Conservation (phyloP, 2,113 vertebrate species). For the Ia io region DNA sequence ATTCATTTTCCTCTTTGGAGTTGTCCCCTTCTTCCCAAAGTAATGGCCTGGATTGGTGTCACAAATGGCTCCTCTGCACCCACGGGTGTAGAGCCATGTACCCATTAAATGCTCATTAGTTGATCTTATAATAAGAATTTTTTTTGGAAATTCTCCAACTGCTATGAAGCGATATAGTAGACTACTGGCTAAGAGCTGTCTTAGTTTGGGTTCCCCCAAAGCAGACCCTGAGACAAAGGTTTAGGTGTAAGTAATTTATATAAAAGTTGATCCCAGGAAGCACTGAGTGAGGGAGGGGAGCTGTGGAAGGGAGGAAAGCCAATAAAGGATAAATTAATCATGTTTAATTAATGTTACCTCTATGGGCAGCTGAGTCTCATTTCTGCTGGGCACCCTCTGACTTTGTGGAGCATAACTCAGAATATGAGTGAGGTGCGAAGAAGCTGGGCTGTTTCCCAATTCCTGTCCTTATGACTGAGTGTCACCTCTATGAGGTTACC, state of each 20-base stretch:
- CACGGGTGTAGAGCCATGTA: neutral
- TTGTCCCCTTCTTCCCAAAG: constrained; percentile 25
- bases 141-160: neutral
- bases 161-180: neutral
- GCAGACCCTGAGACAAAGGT: neutral
- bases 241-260: neutral
- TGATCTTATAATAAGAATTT: neutral
- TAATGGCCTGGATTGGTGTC: constrained; percentile 4
- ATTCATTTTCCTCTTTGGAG: constrained; percentile 15
- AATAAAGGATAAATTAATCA: neutral
- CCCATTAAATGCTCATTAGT: constrained; percentile 25
- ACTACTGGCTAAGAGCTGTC: neutral
- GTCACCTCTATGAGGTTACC: neutral
- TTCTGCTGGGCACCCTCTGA: neutral
- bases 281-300: neutral
- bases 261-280: neutral
- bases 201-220: neutral
- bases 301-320: neutral
- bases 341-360: neutral
- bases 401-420: neutral
- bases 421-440: neutral
- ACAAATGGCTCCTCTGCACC: constrained; percentile 5
- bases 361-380: neutral
- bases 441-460: neutral
- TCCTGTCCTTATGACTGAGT: neutral